Base-by-base conservation (phyloP, 2,888 invertebrate genomes). In the Drosophila fungiperda region DNA sequence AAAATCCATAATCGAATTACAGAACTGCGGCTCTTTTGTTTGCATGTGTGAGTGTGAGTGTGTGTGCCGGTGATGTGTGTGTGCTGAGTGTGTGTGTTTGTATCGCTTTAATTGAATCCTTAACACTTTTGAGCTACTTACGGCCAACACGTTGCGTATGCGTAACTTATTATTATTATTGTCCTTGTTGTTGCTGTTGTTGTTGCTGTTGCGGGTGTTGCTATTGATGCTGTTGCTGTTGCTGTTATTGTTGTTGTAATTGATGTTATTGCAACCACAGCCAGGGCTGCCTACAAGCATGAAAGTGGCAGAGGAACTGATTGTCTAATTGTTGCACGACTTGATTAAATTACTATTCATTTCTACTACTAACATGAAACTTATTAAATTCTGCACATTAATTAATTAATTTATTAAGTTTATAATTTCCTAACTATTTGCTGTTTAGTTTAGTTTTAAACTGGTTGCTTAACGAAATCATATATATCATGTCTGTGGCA, bases 41-140 rank as follows among this genome's bases (percentile, higher is more conserved):
- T 84, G 40, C 63, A 26, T 29, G 33, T 58, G 48, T 35, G 36
- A 40, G 17, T 45, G 20, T 49, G 49, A 49, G 12, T 54, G n/a
- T 40, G 23, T 29, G 35, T 58, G 26, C 29, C 29, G 29, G 29
- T 45, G 29, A 33, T 29, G 52, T 60, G 65, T 42, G 9, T 20
- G 49, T 65, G 60, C 38, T 26, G 53, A 12, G 67, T 76, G 71
- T 75, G 80, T 82, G 71, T 75, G 80, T 82, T 80, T 87, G 89
- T 90, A 87, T 87, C 82, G 86, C 83, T 91, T 91, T 90, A 91
- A 91, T 90, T 91, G 91, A 91, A 89, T 91, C 87, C 90, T 90
- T 90, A 91, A 90, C 91, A 90, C 90, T 90, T 89, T 87, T 91
- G 90, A 91, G 90, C 90, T 85, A 90, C 90, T 88, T 89, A 88